Conservation (phyloP, 92 coral and sea anemone genomes). For the Galaxea fascicularis region DNA sequence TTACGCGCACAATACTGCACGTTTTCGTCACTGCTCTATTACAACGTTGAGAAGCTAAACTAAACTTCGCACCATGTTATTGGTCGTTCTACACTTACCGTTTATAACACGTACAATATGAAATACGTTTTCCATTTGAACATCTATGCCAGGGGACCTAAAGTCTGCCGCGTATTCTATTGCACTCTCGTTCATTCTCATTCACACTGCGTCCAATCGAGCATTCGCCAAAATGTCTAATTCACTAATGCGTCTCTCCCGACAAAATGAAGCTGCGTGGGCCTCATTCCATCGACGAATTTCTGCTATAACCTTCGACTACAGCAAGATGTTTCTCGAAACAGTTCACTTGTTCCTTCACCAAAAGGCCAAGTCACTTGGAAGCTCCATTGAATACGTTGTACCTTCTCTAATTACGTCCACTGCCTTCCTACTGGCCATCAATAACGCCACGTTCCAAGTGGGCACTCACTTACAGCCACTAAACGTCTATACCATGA, state of each 20-base stretch:
- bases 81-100: too few species aligned
- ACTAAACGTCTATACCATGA: constrained; percentile 27
- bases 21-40: too few species aligned
- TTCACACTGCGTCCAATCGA: not conserved
- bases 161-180: not conserved
- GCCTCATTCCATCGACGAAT: constrained; percentile 39
- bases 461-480: constrained; percentile 44
- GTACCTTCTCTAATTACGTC: constrained; percentile 48
- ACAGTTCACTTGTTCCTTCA: constrained; percentile 25
- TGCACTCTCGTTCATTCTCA: not conserved
- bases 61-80: too few species aligned
- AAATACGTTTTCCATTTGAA: not conserved
- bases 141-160: not conserved
- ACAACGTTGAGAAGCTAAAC: too few species aligned
- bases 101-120: not conserved
- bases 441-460: not conserved
- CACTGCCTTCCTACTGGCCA: constrained; percentile 31
- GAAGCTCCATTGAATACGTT: constrained; percentile 49
- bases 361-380: constrained; percentile 43
- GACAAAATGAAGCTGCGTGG: constrained; percentile 54
- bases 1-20: too few species aligned
- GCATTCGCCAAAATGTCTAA: constrained; percentile 13
- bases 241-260: constrained; percentile 18
- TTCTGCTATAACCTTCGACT: constrained; percentile 38
- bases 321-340: constrained; percentile 24